Percentiles rank a stretch among this genome's conserved stretches.
Evolutionary conservation across 2,797 vertebrate species (phyloP).

Genomic region (Carapus acus): DNA sequence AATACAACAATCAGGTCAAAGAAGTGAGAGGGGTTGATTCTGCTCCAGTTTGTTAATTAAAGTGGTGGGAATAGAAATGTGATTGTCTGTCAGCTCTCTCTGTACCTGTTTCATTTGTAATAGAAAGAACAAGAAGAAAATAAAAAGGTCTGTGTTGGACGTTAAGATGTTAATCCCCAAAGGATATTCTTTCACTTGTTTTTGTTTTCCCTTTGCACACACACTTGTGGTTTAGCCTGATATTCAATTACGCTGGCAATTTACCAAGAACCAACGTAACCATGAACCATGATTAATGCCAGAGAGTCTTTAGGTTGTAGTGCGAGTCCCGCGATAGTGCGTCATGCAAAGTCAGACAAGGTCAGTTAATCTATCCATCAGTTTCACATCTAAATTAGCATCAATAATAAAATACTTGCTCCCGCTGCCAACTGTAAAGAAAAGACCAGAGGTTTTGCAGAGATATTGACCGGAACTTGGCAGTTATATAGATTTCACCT

Average conservation of each 20-base stretch:
- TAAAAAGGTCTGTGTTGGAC: no score
- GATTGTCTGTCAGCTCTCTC: neutral
- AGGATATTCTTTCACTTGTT: no score
- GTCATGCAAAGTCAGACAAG: no score
- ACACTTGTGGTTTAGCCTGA: no score
- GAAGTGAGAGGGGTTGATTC: neutral
- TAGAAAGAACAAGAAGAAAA: neutral
- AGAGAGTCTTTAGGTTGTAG: constrained; percentile 34
- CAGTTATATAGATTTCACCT: constrained; percentile 42
- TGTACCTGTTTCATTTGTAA: neutral
- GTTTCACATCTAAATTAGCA: constrained; percentile 58
- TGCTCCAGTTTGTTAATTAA: neutral
- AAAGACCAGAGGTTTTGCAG: constrained; percentile 32
- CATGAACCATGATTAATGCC: no score
- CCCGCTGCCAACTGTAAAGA: constrained; percentile 30
- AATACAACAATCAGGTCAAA: neutral
- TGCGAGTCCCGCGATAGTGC: constrained; percentile 41
- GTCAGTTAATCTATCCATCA: constrained; percentile 56
- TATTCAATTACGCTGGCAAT: no score
- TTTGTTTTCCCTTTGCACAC: no score
- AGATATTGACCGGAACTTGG: constrained; percentile 26
- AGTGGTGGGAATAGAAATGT: neutral
- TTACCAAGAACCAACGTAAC: no score
- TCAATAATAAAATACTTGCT: constrained; percentile 49
- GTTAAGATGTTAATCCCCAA: no score